Base-by-base conservation (phyloP, 2,113 vertebrate species). In the Tichodroma muraria region DNA sequence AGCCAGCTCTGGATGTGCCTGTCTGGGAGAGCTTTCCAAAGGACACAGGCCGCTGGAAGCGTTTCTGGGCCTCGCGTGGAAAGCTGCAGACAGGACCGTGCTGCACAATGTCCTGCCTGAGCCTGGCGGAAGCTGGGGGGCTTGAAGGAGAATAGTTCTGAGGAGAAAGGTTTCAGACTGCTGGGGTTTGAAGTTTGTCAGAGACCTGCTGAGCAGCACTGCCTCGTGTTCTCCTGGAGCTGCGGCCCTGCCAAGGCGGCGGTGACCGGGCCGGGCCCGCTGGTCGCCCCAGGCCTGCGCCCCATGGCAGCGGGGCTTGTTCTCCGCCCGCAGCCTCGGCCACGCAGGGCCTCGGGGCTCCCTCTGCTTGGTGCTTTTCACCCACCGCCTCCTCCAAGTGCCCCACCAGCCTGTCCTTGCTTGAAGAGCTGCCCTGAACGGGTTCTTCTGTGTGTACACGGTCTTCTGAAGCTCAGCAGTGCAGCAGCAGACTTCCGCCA, bases 221-320 rank as follows among this genome's bases (percentile, higher is more conserved):
- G 61, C 31, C 40, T 35, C 0, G 1, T 28, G 21, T 0, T 0
- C 22, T 71, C 20, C 56, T 54, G 73, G 44, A 64, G 53, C 81
- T 78, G 19, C 56, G 4, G 5, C 27, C 6, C 33, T 59, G 30
- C 25, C 40, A 13, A 1, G 6, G 44, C 22, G 25, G 40, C 19
- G 60, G 35, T 9, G 49, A 13, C 27, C 4, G 85, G 16, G 19
- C 2, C 52, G 63, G 37, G 5, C 28, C 47, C 53, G 82, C 82
- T 49, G 16, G 17, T 35, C n/a, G 15, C 11, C 28, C n/a, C 16
- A 6, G 45, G 6, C 23, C 47, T 44, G 8, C 31, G 13, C 5
- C 4, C 49, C 61, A 9, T 0, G 0, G 22, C 12, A 38, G 8
- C 24, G 20, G 50, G 14, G 35, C 37, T 75, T 11, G 6, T 20